These are phyloP conservation scores for Lamellibrachia satsuma DNA, from an alignment of 2,888 invertebrate genomes.

Conservation along the genomic window DNA sequence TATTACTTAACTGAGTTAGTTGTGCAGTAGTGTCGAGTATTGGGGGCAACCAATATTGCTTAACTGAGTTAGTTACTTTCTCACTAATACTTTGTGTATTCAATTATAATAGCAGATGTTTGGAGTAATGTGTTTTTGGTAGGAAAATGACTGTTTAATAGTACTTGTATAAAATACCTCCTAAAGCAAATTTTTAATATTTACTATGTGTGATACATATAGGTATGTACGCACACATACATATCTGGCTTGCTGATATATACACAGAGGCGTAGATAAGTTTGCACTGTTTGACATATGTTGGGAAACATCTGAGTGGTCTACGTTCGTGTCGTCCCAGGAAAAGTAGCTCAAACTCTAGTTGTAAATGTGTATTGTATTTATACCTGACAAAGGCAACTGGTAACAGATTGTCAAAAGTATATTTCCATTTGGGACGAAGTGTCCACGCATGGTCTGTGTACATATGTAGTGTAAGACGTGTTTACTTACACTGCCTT, in stretches of 20 bases:
- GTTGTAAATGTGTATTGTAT: no score
- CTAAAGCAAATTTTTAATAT: not conserved
- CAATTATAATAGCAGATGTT: not conserved
- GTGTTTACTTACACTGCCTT: no score
- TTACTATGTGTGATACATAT: not conserved
- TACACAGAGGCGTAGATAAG: not conserved
- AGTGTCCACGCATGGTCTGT: no score
- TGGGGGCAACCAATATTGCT: not conserved
- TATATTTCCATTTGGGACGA: no score
- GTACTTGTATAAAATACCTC: not conserved
- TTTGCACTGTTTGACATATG: not conserved
- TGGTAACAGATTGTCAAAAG: no score
- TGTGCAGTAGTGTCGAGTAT: not conserved
- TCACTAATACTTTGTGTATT: not conserved
- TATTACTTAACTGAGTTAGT: not conserved
- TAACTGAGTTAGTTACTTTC: not conserved
- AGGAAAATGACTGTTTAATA: not conserved
- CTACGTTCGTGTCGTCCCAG: no score
- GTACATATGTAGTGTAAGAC: no score
- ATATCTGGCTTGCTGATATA: not conserved
- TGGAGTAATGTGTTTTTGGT: not conserved
- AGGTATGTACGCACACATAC: not conserved
- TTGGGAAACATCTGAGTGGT: not conserved
- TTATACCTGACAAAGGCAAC: no score
- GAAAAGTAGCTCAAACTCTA: no score